Evolutionary conservation across 2,888 invertebrate species (phyloP), one percentile per base, ranked within the genome.

Genomic region (Ornithoptera priamus): DNA sequence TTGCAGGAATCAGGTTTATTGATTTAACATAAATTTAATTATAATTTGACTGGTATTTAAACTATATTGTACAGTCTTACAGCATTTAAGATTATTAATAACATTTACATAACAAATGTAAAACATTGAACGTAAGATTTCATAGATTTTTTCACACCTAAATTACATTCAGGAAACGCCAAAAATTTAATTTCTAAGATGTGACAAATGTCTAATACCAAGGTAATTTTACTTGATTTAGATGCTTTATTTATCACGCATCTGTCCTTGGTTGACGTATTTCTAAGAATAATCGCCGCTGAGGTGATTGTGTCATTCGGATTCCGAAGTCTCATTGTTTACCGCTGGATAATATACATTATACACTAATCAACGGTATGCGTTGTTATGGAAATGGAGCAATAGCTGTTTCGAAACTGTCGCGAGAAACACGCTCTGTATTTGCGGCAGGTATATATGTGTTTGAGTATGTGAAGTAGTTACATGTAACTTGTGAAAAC

Each of bases 291-390:
- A 84, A 81, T 71, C 68, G 73, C 39, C 75, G 76, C 73, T 75
- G 75, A 80, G 76, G 75, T 75, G 75, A 71, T 79, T 81, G 75
- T 77, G 85, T 86, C 87, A 83, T 81, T 80, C 80, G 78, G 80
- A 86, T 87, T 85, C 85, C 85, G 73, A 70, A 69, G 76, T 70
- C 76, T 72, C 72, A 75, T 80, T 79, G 81, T 80, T 76, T 74
- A 57, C 61, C 46, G 30, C 30, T 22, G 50, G 24, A 20, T 75
- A 79, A 80, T 82, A 80, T 83, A 77, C 76, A 77, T 77, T 77
- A 74, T n/a, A 53, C n/a, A 53, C 53, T 53, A 53, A 53, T 53
- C 22, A 24, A n/a, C 24, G 57, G 57, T 58, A 58, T 58, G 57
- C 22, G 24, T 58, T 58, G 53, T 53, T 64, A 53, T 30, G 24